Percentiles rank a stretch among this genome's conserved stretches.
Evolutionary conservation across 2,797 vertebrate species (phyloP).

Genomic region (Acanthornis magna): DNA sequence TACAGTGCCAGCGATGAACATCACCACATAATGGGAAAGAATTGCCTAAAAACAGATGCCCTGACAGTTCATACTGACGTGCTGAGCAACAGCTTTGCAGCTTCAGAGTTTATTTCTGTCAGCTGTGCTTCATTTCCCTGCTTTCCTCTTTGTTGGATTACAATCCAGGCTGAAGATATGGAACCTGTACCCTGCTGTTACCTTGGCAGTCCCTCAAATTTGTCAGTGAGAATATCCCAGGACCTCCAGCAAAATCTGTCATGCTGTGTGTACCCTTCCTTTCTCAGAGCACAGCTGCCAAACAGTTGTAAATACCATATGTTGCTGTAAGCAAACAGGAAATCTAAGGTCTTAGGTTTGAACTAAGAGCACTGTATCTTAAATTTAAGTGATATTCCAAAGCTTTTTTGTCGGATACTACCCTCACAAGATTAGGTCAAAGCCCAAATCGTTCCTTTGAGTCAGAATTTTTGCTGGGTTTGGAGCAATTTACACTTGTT

Average conservation of each 20-base stretch:
- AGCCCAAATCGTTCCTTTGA: neutral
- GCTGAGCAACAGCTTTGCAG: neutral
- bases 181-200: constrained; percentile 35
- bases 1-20: neutral
- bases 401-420: neutral
- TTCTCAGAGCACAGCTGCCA: constrained; percentile 37
- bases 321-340: neutral
- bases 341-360: neutral
- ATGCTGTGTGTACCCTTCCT: neutral
- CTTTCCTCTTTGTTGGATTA: neutral
- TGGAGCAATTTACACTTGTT: neutral
- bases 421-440: neutral
- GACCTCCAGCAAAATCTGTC: constrained; percentile 31
- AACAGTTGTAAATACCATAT: constrained; percentile 33
- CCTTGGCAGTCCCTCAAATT: constrained; percentile 39
- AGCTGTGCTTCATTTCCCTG: neutral
- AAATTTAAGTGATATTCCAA: neutral
- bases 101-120: constrained; percentile 9
- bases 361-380: neutral
- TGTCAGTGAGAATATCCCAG: neutral
- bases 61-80: neutral
- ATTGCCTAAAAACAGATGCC: neutral
- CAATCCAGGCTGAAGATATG: constrained; percentile 4
- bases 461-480: neutral
- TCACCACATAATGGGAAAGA: neutral